Base-by-base conservation (phyloP, 2,888 invertebrate species). In the Aelia acuminata region DNA sequence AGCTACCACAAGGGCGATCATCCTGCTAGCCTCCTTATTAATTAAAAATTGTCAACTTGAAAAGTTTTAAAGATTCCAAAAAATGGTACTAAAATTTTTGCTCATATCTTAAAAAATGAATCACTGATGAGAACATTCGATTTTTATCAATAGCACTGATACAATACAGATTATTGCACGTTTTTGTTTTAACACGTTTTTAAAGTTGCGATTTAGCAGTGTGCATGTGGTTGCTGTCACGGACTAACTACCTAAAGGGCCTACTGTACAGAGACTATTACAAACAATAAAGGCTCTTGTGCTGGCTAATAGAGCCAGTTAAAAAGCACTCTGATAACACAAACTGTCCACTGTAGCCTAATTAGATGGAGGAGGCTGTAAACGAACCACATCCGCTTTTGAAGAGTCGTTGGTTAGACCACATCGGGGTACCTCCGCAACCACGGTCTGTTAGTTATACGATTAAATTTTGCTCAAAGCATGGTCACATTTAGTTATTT, bases 291-390 rank as follows among this genome's bases (percentile, higher is more conserved):
- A 70, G 63, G 31, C 63, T 47, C 80, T 80, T 80, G 43, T 80
- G 13, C 43, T 39, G 43, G 43, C 80, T 80, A 80, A 80, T 80
- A 80, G 80, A 80, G 80, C 80, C 80, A 43, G 80, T 80, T 80
- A 80, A 80, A 80, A 80, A 80, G 80, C 80, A 80, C 80, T 47
- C 80, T 47, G 80, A 43, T 80, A 80, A 80, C 80, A 80, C 39
- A 80, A 80, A 80, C 80, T 80, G 80, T 80, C 80, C 80, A 47
- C 80, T 80, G 43, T n/a, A 20, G 22, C 43, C 80, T 80, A 80
- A 80, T 80, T 80, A 80, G 43, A 80, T 80, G 80, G 80, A 47
- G n/a, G 80, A 39, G 80, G 3, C 43, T 80, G 80, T 80, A 80
- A 80, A 80, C 80, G 80, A 80, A 47, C 43, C 80, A 80, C 80